phyloP scores from a whole-genome alignment of 2,113 vertebrate species.

The Amblyopsis rosae region DNA sequence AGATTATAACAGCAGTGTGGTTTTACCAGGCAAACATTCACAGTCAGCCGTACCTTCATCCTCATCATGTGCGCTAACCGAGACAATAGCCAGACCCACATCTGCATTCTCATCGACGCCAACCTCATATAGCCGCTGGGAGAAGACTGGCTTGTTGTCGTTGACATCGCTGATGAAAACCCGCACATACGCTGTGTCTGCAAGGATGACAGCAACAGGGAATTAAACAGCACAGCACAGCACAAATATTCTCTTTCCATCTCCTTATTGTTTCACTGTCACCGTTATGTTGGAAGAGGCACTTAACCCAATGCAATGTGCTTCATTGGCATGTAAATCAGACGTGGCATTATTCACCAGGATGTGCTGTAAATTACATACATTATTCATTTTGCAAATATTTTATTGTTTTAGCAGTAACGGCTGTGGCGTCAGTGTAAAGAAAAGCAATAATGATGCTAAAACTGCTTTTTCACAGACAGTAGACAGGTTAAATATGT shows the following conservation, averaged over 20 bases:
- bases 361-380: constrained; percentile 68
- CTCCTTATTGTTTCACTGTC: constrained; percentile 53
- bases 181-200: constrained; percentile 85
- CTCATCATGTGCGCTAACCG: constrained; percentile 83
- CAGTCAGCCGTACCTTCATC: constrained; percentile 81
- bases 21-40: neutral
- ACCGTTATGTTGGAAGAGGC: constrained; percentile 53
- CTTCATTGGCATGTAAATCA: constrained; percentile 71
- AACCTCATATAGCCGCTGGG: constrained; percentile 82
- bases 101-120: constrained; percentile 85
- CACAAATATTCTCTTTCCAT: constrained; percentile 25
- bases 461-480: constrained; percentile 24
- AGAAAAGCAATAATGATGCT: constrained; percentile 30
- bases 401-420: constrained; percentile 40
- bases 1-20: no score
- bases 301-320: constrained; percentile 52
- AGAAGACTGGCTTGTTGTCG: constrained; percentile 87
- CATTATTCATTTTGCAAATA: constrained; percentile 71
- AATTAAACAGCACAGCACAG: constrained; percentile 28
- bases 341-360: constrained; percentile 68
- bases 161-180: constrained; percentile 90
- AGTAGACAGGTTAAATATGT: constrained; percentile 66
- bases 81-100: constrained; percentile 80
- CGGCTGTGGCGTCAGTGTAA: constrained; percentile 22
- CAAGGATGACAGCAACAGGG: constrained; percentile 44